Conservation (phyloP, 2,888 invertebrate genomes). For the Erynnis tages region DNA sequence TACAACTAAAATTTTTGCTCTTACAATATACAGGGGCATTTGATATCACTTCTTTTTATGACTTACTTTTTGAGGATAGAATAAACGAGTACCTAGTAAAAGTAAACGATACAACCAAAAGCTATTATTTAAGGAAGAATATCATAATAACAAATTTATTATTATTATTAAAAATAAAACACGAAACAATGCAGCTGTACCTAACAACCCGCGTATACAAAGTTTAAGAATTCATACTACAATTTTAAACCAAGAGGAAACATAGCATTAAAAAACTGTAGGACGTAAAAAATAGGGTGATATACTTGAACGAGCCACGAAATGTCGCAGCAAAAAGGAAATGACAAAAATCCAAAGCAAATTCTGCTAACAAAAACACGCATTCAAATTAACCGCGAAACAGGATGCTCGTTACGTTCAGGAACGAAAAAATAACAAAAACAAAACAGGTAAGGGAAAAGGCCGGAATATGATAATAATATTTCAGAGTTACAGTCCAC, state of each 20-base stretch:
- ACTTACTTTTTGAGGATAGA: no score
- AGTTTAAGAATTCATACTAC: neutral
- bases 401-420: slow-evolving; percentile 69
- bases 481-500: slow-evolving; percentile 56
- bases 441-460: slow-evolving; percentile 59
- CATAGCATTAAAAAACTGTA: slow-evolving; percentile 5
- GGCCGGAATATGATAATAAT: slow-evolving; percentile 58
- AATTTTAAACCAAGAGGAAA: slow-evolving; percentile 4
- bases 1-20: no score
- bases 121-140: no score
- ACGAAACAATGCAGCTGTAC: no score
- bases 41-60: no score
- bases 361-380: slow-evolving; percentile 63
- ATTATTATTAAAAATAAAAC: no score
- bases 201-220: no score
- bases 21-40: no score
- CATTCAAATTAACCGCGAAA: slow-evolving; percentile 71
- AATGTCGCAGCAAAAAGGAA: slow-evolving; percentile 39
- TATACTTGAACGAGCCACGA: slow-evolving; percentile 29
- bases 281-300: slow-evolving; percentile 10
- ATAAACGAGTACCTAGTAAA: no score
- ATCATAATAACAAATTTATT: no score
- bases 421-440: slow-evolving; percentile 57
- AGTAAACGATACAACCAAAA: no score
- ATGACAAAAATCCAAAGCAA: slow-evolving; percentile 56